Conservation (phyloP, 2,888 invertebrate genomes). For the Formica aserva region DNA sequence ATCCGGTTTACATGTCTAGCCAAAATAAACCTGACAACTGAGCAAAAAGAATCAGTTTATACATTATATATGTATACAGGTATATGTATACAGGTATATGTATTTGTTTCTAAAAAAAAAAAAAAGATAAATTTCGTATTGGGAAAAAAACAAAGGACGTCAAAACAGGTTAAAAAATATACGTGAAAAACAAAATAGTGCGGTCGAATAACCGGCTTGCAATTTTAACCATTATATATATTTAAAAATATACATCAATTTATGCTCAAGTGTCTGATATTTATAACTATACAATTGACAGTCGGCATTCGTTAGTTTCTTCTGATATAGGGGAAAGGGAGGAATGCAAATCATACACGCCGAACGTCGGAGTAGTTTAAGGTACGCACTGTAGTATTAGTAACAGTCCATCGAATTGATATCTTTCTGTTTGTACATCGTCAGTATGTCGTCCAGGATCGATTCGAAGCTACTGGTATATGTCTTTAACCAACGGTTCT, state of each 20-base stretch:
- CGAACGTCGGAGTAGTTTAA: background rate
- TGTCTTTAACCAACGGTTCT: constrained; percentile 89
- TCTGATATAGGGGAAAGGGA: background rate
- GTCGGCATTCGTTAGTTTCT: background rate
- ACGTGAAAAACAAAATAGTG: background rate
- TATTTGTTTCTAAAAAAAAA: too few species aligned
- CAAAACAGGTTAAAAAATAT: background rate
- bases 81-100: background rate
- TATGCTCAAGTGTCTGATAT: background rate
- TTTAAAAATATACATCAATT: constrained; percentile 4
- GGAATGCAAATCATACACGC: background rate
- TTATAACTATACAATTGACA: constrained; percentile 28
- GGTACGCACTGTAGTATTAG: constrained; percentile 80
- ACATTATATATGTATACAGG: background rate
- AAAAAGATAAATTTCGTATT: background rate
- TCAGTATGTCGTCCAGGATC: constrained; percentile 91
- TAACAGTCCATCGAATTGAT: constrained; percentile 91
- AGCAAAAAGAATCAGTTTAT: background rate
- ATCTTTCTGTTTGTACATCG: constrained; percentile 87
- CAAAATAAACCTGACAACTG: background rate
- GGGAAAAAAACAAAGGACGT: background rate
- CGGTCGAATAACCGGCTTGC: background rate
- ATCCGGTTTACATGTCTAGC: background rate
- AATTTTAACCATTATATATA: background rate
- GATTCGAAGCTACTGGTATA: constrained; percentile 90